Evolutionary conservation across 37 sponge, comb jelly and placozoan genomes (phyloP).

Genomic region (Hexactinellida sp.): DNA sequence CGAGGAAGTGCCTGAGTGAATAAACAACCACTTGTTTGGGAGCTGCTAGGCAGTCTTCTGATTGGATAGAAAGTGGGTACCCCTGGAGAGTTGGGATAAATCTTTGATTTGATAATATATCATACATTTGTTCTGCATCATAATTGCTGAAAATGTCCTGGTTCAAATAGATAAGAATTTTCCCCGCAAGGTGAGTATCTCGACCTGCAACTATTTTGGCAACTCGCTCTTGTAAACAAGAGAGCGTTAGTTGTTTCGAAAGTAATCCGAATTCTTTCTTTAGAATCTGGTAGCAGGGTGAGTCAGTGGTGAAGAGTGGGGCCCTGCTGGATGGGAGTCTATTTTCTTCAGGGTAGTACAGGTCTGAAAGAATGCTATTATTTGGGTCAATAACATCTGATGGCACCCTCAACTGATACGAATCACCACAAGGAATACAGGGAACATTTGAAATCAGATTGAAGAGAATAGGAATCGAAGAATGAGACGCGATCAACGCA

Average conservation of each 20-base stretch:
- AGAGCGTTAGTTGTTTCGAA: neutral
- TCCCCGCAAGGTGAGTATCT: neutral
- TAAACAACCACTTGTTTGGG: neutral
- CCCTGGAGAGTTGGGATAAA: neutral
- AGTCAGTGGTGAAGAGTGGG: neutral
- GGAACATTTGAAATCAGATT: neutral
- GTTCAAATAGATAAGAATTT: neutral
- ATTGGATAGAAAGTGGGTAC: neutral
- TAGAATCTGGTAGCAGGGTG: neutral
- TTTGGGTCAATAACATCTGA: neutral
- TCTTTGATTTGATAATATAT: neutral
- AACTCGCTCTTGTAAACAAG: neutral
- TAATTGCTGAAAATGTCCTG: neutral
- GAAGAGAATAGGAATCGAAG: neutral
- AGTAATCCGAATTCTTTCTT: neutral
- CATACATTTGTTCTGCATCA: neutral
- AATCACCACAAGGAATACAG: neutral
- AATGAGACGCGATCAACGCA: neutral
- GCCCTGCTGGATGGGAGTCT: neutral
- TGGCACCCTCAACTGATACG: neutral
- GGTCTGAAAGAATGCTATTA: neutral
- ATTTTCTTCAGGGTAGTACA: neutral
- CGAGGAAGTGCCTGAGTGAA: neutral
- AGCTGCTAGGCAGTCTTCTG: neutral
- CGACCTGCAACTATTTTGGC: neutral